Evolutionary conservation across 2,888 invertebrate species (phyloP), one percentile per base, ranked within the genome.

Genomic region (Poecilus cupreus): DNA sequence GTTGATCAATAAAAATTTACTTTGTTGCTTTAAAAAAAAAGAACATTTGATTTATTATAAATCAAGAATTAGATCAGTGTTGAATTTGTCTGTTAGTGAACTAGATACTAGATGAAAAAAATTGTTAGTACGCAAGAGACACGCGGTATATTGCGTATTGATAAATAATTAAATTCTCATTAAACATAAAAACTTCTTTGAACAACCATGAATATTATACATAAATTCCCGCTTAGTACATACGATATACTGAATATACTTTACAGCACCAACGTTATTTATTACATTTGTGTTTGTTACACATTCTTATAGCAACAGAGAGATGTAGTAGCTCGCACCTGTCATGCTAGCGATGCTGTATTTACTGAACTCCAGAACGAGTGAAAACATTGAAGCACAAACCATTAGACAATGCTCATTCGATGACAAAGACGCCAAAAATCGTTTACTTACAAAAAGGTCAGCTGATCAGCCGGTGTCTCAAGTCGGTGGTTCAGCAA

Each of bases 291-390:
- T 60, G 37, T 72, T 18, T 60, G 37, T 72, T 20, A 72, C 39
- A 20, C 22, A 37, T 43, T 22, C 32, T 32, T 57, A 37, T 51
- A 32, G 24, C 51, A 51, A 51, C 51, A 51, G 51, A 51, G 3
- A 51, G 51, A 51, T 51, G 18, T 51, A 46, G 49, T 46, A 70
- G 51, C 79, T 60, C n/a, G 77, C 68, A 79, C 49, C 49, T 70
- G 20, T 60, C 80, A 80, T 80, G 80, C 80, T 72, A 6, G 26
- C 78, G 80, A 80, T 80, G 80, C 80, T 80, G 80, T 57, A 80
- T 80, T 80, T 72, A 80, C 57, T 60, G 72, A 80, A 74, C 64
- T 72, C 78, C 78, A 57, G 18, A 18, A 75, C 32, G 10, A 39
- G 1, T 37, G 13, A 57, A n/a, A 24, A 49, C 49, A 46, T 74